Evolutionary conservation across 2,797 vertebrate species (phyloP).

Genomic region (Danionella dracula): DNA sequence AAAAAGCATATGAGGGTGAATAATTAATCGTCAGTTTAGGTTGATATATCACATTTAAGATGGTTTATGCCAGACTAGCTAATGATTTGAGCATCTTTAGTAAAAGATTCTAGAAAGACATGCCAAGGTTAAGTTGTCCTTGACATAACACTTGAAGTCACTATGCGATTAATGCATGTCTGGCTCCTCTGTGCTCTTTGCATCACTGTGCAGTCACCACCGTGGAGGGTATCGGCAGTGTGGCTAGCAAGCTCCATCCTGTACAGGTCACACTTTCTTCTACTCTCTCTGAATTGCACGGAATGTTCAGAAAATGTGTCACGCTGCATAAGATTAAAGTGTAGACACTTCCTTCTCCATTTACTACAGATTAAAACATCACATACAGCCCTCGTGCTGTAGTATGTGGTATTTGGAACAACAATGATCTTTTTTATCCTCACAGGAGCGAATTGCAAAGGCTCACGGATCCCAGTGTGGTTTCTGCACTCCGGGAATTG

Average conservation of each 20-base stretch:
- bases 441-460: constrained; percentile 84
- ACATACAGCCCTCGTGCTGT: no score
- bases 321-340: background rate
- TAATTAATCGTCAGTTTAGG: no score
- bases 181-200: constrained; percentile 85
- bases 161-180: constrained; percentile 81
- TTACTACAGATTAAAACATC: background rate
- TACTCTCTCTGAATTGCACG: background rate
- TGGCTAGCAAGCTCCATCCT: constrained; percentile 75
- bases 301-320: background rate
- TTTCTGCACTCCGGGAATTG: constrained; percentile 92
- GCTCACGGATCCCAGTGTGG: constrained; percentile 94
- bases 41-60: no score
- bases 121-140: background rate
- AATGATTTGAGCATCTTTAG: background rate
- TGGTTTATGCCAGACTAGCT: no score
- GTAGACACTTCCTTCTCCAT: background rate
- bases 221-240: constrained; percentile 80
- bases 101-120: background rate
- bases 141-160: constrained; percentile 64
- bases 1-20: no score
- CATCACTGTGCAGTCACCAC: constrained; percentile 82
- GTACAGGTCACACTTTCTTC: constrained; percentile 61
- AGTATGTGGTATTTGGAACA: background rate
- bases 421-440: background rate